phyloP scores from a whole-genome alignment of 2,113 vertebrate genomes.

The Phocoena phocoena region DNA sequence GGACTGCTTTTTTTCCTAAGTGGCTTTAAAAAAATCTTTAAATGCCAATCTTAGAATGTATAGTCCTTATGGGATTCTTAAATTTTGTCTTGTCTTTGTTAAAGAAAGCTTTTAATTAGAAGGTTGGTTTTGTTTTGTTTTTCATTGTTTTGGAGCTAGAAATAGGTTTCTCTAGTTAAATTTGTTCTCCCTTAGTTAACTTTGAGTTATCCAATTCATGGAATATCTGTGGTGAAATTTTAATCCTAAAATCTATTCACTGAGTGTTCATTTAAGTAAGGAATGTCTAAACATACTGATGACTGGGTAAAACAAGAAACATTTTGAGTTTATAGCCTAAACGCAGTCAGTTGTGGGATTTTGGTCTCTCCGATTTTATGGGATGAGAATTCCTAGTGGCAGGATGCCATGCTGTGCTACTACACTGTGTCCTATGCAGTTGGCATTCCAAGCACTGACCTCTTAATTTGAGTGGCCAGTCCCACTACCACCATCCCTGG shows the following conservation, averaged over 20 bases:
- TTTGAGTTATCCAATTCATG: neutral
- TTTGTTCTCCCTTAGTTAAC: constrained; percentile 38
- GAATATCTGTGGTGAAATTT: constrained; percentile 28
- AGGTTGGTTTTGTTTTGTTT: neutral
- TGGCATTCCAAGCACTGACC: neutral
- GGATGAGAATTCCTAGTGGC: neutral
- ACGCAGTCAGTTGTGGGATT: neutral
- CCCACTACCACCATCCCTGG: neutral
- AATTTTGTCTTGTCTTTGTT: constrained; percentile 17
- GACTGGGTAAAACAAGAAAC: neutral
- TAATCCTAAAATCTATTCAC: neutral
- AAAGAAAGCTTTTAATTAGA: constrained; percentile 34
- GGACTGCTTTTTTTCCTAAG: neutral
- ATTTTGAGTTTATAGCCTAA: neutral
- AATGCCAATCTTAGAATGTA: constrained; percentile 34
- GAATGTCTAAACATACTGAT: neutral
- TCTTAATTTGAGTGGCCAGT: neutral
- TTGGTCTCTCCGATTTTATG: neutral
- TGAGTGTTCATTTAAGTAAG: neutral
- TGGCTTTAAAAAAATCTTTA: neutral
- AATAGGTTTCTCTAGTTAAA: constrained; percentile 29
- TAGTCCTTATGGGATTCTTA: constrained; percentile 43
- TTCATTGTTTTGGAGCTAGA: neutral
- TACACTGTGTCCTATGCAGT: neutral
- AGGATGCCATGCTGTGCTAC: neutral